Base-by-base conservation (phyloP, 2,888 invertebrate genomes). In the Oligia latruncula region DNA sequence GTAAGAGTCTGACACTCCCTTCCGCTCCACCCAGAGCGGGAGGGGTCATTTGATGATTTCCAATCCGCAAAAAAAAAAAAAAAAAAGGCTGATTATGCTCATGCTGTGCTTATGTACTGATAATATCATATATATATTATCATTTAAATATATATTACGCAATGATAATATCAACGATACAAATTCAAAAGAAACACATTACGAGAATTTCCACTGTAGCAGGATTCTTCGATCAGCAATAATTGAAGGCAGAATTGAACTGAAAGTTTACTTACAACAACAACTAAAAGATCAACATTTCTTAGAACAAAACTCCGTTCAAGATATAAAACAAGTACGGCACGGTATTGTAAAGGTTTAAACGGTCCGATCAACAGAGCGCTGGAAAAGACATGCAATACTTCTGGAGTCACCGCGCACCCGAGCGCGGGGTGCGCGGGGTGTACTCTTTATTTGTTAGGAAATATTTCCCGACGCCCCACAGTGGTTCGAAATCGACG, bases 371-470 rank as follows among this genome's bases (percentile, higher is more conserved):
- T 80, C 72, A 83, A 77, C 67, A 76, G 5, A 66, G 35, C n/a
- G 35, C 68, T 77, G 74, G 46, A 76, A 77, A 73, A 77, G 80
- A 87, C 74, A 77, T 62, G 71, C 74, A 77, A 87, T 75, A 72
- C 58, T 74, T 65, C 60, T 78, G 15, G 62, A 74, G 80, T 75
- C 84, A 72, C 74, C 73, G 52, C 5, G 58, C 64, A 70, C 66
- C 52, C 60, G 23, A 40, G 52, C 66, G 60, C 46, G 64, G 49
- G 66, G 79, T n/a, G n/a, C n/a, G n/a, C n/a, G n/a, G n/a, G n/a
- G n/a, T n/a, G n/a, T n/a, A n/a, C n/a, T n/a, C n/a, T n/a, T n/a
- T n/a, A n/a, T n/a, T n/a, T n/a, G n/a, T n/a, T n/a, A n/a, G n/a
- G n/a, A n/a, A n/a, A n/a, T n/a, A n/a, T n/a, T n/a, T n/a, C n/a